Conservation (phyloP, 2,888 invertebrate species). For the Serrognathus titanus region DNA sequence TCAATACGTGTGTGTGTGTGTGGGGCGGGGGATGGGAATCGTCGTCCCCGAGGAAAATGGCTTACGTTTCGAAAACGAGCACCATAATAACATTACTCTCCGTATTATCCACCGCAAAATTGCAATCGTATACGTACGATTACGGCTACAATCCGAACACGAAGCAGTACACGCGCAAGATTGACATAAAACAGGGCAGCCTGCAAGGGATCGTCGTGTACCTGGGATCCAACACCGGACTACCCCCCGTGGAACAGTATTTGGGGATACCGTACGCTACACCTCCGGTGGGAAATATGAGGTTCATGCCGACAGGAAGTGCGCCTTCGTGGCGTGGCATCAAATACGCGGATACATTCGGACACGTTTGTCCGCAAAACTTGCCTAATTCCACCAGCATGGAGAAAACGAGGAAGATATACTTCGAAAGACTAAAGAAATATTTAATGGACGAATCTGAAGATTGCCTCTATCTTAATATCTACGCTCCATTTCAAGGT, state of each 20-base stretch:
- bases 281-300: slow-evolving; percentile 67
- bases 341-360: slow-evolving; percentile 66
- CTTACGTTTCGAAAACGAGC: background rate
- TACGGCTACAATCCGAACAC: slow-evolving; percentile 23
- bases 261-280: slow-evolving; percentile 80
- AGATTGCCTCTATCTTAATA: slow-evolving; percentile 89
- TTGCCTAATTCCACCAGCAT: slow-evolving; percentile 66
- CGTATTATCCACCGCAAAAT: background rate
- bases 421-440: slow-evolving; percentile 68
- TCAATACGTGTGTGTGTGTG: no score
- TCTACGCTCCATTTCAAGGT: slow-evolving; percentile 87
- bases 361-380: slow-evolving; percentile 84
- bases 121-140: slow-evolving; percentile 19
- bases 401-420: slow-evolving; percentile 64
- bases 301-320: slow-evolving; percentile 59
- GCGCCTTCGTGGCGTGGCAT: slow-evolving; percentile 77
- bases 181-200: slow-evolving; percentile 36
- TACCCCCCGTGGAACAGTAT: slow-evolving; percentile 70
- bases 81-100: background rate
- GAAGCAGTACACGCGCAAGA: slow-evolving; percentile 28
- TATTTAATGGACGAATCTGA: slow-evolving; percentile 70
- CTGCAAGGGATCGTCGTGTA: slow-evolving; percentile 66
- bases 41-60: background rate
- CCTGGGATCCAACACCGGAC: slow-evolving; percentile 59
- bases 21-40: no score